Evolutionary conservation across 2,888 invertebrate genomes (phyloP), one percentile per base, ranked within the genome.

Genomic region (Aleiodes alternator): DNA sequence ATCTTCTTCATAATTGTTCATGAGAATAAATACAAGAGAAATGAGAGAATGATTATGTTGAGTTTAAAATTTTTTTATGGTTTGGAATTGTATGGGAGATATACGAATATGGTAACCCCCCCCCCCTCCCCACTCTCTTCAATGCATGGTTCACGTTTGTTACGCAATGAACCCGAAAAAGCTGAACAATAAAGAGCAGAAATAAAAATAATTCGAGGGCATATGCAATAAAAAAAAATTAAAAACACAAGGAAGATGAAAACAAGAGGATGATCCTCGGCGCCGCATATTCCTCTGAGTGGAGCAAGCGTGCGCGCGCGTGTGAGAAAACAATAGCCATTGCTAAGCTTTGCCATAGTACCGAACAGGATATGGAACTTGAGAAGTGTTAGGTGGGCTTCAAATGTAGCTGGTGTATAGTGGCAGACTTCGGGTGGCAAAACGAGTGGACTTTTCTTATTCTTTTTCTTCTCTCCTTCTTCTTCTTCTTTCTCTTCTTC

Each of bases 351-450:
- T 68, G 29, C 61, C 61, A 38, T 69, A 51, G 43, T 38, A 74
- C 53, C 80, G 83, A 87, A 85, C 88, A 88, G 89, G 89, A 88
- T 87, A 86, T 86, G 89, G 86, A 88, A 86, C 83, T 82, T 81
- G 85, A 85, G 85, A 85, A 83, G 83, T 80, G 73, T 81, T 81
- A 79, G 77, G 75, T 76, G 71, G 68, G 69, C 61, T 53, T 31
- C 31, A 55, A 68, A 61, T 51, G 73, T 57, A 50, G 69, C 74
- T 50, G 50, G 48, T 75, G 75, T 55, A 55, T 55, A 55, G 55
- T n/a, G 55, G 34, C n/a, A 38, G 73, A 69, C 69, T 59, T 74
- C 69, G 73, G 73, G 72, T 76, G 71, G 72, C 57, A 69, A 76
- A 57, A 64, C 72, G 68, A 68, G 56, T 43, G 56, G 69, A 69